These are phyloP conservation scores for Ctenodactylus gundi DNA, from an alignment of 2,113 vertebrate species.

Conservation along the genomic window DNA sequence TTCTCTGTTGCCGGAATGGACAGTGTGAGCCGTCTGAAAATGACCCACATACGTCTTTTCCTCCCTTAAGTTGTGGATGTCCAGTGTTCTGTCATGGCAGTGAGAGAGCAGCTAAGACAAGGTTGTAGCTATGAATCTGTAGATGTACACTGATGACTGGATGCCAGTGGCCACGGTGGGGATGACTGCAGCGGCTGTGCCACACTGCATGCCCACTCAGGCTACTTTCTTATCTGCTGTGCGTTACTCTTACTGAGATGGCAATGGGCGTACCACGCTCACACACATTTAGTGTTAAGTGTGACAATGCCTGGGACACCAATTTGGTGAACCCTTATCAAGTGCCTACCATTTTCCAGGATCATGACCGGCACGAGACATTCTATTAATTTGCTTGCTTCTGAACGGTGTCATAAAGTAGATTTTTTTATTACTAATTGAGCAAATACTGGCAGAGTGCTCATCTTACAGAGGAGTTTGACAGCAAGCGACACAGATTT, in stretches of 20 bases:
- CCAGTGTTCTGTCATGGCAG: too few species aligned
- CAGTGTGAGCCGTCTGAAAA: too few species aligned
- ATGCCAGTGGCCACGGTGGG: neutral
- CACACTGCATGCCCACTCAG: neutral
- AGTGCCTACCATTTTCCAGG: neutral
- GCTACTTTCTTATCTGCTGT: neutral
- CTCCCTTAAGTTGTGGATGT: too few species aligned
- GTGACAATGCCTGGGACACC: neutral
- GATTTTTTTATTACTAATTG: neutral
- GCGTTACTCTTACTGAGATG: neutral
- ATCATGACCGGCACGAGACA: neutral
- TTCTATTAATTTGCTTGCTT: slow-evolving; percentile 23
- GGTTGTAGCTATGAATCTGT: neutral
- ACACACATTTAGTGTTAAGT: neutral
- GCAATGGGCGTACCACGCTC: neutral
- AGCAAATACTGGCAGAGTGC: neutral
- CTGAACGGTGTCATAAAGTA: neutral
- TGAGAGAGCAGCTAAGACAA: too few species aligned
- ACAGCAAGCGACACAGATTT: neutral
- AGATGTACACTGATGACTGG: neutral
- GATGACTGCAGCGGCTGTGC: neutral
- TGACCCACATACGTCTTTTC: too few species aligned
- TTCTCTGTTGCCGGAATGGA: too few species aligned
- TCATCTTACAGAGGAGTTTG: neutral
- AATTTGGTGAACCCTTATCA: neutral